A percentile compares a stretch with the other conserved stretches of the same genome.
phyloP scores from a whole-genome alignment of 2,113 vertebrate species.

The Carassius auratus region DNA sequence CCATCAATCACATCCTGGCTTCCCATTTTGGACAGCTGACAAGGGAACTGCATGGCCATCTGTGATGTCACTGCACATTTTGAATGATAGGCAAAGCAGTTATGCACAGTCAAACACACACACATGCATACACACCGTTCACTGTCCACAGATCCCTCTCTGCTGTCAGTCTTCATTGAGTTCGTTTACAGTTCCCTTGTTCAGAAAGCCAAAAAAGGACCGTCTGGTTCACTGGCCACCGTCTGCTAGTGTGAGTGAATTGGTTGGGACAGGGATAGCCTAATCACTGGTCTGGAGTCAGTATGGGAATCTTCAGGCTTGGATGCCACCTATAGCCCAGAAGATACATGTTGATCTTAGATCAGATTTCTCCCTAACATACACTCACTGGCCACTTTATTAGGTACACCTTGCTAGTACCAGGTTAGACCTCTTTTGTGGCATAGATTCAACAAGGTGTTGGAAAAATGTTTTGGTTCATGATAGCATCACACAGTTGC shows the following conservation, averaged over 20 bases:
- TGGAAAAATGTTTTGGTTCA: too few relatives aligned
- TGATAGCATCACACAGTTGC: too few relatives aligned
- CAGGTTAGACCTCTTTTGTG: too few relatives aligned
- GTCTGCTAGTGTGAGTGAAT: slow-evolving; percentile 45
- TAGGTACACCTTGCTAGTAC: too few relatives aligned
- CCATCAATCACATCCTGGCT: slow-evolving; percentile 40
- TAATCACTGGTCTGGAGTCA: not conserved
- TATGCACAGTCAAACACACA: slow-evolving; percentile 40
- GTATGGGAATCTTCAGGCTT: not conserved
- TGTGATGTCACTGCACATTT: slow-evolving; percentile 40
- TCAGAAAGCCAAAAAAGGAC: slow-evolving; percentile 39
- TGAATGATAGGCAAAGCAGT: slow-evolving; percentile 28
- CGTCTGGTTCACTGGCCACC: slow-evolving; percentile 29
- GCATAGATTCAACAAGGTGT: too few relatives aligned
- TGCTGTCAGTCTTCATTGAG: slow-evolving; percentile 46
- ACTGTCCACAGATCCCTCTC: slow-evolving; percentile 55
- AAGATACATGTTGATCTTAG: not conserved
- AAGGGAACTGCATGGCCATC: slow-evolving; percentile 42
- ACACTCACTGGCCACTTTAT: too few relatives aligned
- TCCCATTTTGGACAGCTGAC: slow-evolving; percentile 41
- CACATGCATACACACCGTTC: slow-evolving; percentile 55
- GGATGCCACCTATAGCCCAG: not conserved
- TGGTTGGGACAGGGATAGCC: slow-evolving; percentile 4
- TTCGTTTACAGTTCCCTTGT: slow-evolving; percentile 53
- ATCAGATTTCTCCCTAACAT: not conserved